Conservation (phyloP, 1,140 invertebrate genomes). For the Temnothorax nylanderi region DNA sequence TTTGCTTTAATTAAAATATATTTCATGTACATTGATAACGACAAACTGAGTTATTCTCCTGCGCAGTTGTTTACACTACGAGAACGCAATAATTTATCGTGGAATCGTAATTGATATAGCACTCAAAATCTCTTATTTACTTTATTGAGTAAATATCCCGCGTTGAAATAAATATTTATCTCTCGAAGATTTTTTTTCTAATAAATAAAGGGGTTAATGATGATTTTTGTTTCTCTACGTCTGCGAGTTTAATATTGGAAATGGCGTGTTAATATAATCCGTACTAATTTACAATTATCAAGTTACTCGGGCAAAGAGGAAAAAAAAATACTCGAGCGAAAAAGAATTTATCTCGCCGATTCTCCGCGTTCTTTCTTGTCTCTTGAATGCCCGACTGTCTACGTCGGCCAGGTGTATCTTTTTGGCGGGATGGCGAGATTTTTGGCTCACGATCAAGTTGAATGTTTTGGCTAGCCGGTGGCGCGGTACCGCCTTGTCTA, state of each 20-base stretch:
- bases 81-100: conserved; percentile 9
- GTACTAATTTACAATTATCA: background rate
- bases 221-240: background rate
- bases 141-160: background rate
- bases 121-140: background rate
- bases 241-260: background rate
- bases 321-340: background rate
- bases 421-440: conserved; percentile 77
- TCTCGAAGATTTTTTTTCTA: background rate
- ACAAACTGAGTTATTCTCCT: conserved; percentile 3
- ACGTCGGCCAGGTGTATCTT: conserved; percentile 77
- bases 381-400: conserved; percentile 16
- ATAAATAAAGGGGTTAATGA: background rate
- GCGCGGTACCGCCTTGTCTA: conserved; percentile 76
- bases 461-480: conserved; percentile 78
- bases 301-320: background rate
- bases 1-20: conserved; percentile 50
- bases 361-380: background rate
- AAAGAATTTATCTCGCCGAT: conserved; percentile 27
- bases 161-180: background rate
- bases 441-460: conserved; percentile 79
- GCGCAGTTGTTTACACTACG: conserved; percentile 5
- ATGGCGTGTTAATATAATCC: background rate
- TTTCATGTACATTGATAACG: background rate
- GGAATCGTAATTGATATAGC: conserved; percentile 21